Percentiles rank a stretch among this genome's conserved stretches.
phyloP scores from a whole-genome alignment of 2,797 vertebrate genomes.

The Oreonectes daqikongensis region DNA sequence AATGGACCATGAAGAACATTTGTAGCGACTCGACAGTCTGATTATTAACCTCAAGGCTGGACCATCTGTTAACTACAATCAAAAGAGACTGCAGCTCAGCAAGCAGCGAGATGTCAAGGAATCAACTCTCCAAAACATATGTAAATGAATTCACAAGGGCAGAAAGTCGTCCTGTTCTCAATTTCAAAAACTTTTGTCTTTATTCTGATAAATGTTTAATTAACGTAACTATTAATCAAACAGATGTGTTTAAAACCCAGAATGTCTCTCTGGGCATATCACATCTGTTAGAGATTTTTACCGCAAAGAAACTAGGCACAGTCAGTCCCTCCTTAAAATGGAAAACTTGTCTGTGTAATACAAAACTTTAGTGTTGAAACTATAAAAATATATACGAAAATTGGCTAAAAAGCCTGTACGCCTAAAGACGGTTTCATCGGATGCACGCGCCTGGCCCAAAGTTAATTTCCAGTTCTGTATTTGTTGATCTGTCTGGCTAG shows the following conservation, averaged over 20 bases:
- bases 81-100: slow-evolving; percentile 48
- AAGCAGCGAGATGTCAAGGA: slow-evolving; percentile 47
- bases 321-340: neutral
- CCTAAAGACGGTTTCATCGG: too few relatives aligned
- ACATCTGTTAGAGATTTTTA: slow-evolving; percentile 18
- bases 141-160: slow-evolving; percentile 40
- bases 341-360: too few relatives aligned
- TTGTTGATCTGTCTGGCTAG: too few relatives aligned
- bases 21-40: slow-evolving; percentile 51
- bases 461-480: too few relatives aligned
- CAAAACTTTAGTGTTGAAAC: neutral
- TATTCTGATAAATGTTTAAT: neutral
- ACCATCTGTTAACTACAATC: slow-evolving; percentile 56
- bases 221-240: neutral
- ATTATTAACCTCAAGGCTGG: slow-evolving; percentile 58
- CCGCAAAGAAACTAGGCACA: too few relatives aligned
- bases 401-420: too few relatives aligned
- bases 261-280: neutral
- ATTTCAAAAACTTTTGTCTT: neutral
- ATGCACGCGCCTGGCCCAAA: too few relatives aligned
- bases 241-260: neutral
- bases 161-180: slow-evolving; percentile 9
- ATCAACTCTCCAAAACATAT: slow-evolving; percentile 36
- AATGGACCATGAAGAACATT: slow-evolving; percentile 45
- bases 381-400: too few relatives aligned